Evolutionary conservation across 2,888 invertebrate genomes (phyloP).

Genomic region (Belgica antarctica): DNA sequence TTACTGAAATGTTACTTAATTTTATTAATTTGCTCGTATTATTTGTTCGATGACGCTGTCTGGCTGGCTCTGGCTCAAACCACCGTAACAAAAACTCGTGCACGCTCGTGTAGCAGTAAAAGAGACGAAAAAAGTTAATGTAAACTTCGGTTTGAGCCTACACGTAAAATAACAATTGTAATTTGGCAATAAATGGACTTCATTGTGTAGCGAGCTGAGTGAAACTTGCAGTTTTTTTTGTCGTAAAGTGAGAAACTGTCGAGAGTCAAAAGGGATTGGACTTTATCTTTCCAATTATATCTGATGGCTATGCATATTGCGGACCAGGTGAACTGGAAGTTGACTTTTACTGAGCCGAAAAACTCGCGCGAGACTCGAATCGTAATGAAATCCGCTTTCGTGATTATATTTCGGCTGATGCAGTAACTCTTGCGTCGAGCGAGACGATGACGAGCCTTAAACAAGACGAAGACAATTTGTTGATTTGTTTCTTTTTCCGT

Average conservation of each 20-base stretch:
- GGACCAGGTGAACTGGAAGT: too few relatives aligned
- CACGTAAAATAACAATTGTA: conserved; percentile 3
- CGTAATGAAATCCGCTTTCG: too few relatives aligned
- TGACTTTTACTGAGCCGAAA: too few relatives aligned
- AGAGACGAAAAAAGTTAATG: neutral
- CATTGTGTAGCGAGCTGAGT: neutral
- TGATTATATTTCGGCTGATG: neutral
- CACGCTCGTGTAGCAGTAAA: neutral
- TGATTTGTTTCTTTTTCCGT: too few relatives aligned
- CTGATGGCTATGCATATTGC: conserved; percentile 13
- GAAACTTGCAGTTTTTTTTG: neutral
- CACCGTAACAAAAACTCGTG: conserved; percentile 23
- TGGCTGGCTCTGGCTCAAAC: conserved; percentile 2
- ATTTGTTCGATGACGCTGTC: conserved; percentile 3
- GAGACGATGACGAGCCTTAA: conserved; percentile 2
- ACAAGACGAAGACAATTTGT: too few relatives aligned
- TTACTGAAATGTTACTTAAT: conserved; percentile 18
- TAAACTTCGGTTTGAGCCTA: neutral
- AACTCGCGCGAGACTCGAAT: too few relatives aligned
- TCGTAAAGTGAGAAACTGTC: too few relatives aligned
- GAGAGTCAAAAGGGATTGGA: neutral
- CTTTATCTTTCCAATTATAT: conserved; percentile 21
- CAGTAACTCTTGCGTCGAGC: neutral
- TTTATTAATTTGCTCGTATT: conserved; percentile 31
- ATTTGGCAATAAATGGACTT: conserved; percentile 24